These are phyloP conservation scores for Hoplostethus atlanticus DNA, from an alignment of 2,797 vertebrate genomes.

Conservation along the genomic window DNA sequence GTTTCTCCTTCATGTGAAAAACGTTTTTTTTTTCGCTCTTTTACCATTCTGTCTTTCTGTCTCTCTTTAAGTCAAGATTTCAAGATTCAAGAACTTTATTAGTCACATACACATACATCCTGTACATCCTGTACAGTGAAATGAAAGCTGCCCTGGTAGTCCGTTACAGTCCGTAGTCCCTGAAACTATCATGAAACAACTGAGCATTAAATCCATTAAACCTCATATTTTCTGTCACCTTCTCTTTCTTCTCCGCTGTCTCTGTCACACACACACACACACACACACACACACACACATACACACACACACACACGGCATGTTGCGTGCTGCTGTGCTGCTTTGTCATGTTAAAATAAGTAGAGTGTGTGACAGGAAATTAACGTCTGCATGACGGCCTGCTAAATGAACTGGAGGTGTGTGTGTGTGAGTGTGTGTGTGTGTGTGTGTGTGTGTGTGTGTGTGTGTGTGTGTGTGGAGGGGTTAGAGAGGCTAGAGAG, in stretches of 20 bases:
- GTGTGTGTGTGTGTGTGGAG: background rate
- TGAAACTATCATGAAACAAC: no score
- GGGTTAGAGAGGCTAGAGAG: background rate
- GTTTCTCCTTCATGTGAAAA: no score
- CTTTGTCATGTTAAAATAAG: conserved; percentile 19
- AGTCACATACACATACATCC: no score
- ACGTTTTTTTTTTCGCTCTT: background rate
- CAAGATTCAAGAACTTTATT: no score
- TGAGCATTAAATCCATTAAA: background rate
- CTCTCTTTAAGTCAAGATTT: no score
- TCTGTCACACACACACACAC: no score
- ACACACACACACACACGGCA: background rate
- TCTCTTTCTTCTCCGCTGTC: background rate
- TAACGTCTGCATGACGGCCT: conserved; percentile 18
- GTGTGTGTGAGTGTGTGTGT: background rate
- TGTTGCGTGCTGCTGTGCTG: conserved; percentile 1
- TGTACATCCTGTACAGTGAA: no score
- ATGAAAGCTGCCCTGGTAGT: no score
- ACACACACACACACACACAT: background rate
- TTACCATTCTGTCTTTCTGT: background rate
- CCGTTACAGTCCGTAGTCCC: no score
- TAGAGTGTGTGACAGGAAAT: conserved; percentile 14
- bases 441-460: background rate
- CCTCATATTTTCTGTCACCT: background rate
- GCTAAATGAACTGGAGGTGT: background rate